A percentile compares a stretch with the other conserved stretches of the same genome.
Evolutionary conservation across 2,797 vertebrate genomes (phyloP).

Genomic region (Platalea minor): DNA sequence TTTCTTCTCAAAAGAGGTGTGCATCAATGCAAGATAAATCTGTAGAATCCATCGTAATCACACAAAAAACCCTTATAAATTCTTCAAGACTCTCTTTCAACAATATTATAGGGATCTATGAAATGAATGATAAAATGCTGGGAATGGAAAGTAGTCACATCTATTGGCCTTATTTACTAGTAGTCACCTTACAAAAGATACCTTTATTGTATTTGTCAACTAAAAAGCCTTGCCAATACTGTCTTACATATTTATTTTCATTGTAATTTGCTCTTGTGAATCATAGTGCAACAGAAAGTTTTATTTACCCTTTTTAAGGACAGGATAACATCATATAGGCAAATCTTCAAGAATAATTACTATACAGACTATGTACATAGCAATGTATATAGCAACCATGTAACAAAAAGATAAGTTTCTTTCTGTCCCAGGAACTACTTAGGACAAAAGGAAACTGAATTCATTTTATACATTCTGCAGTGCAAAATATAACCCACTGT

Average conservation of each 20-base stretch:
- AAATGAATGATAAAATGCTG: background rate
- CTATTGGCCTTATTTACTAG: background rate
- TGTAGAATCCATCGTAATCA: background rate
- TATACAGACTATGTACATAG: background rate
- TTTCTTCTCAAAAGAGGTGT: background rate
- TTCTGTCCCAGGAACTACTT: background rate
- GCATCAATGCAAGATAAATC: background rate
- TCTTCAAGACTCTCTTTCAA: background rate
- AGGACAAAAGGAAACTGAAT: background rate
- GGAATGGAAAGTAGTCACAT: background rate
- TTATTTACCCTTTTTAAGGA: background rate
- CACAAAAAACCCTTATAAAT: accelerated
- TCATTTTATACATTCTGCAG: background rate
- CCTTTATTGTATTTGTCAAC: background rate
- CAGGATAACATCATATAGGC: background rate
- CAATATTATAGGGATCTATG: background rate
- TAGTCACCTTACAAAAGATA: background rate
- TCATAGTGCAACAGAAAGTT: background rate
- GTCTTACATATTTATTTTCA: background rate
- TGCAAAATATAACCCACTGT: background rate
- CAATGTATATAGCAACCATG: background rate
- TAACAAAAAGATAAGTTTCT: background rate
- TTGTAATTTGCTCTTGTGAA: background rate
- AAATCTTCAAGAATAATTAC: background rate
- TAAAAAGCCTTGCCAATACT: background rate